phyloP scores from a whole-genome alignment of 2,888 invertebrate genomes.

The Callyntrura sp. region DNA sequence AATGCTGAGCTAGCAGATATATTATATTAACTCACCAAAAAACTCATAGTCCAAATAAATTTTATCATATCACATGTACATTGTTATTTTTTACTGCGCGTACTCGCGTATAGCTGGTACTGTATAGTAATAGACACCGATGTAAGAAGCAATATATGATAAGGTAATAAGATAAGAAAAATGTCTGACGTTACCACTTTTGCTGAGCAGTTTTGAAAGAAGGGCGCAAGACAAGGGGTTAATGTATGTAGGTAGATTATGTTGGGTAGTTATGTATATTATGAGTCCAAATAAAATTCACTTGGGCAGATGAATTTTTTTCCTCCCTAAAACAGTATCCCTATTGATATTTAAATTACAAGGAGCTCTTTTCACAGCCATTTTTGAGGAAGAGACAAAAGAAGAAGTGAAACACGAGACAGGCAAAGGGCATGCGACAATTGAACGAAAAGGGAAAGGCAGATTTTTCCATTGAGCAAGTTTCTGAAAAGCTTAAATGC shows the following conservation, averaged over 20 bases:
- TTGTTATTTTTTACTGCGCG: neutral
- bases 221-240: slow-evolving; percentile 3
- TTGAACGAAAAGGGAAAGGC: neutral
- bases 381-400: slow-evolving; percentile 16
- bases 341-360: slow-evolving; percentile 35
- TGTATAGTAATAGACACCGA: neutral
- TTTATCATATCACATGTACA: slow-evolving; percentile 23
- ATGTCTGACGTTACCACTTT: neutral
- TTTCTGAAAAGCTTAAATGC: neutral
- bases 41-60: slow-evolving; percentile 16
- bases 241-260: neutral
- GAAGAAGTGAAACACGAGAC: slow-evolving; percentile 41
- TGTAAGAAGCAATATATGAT: neutral
- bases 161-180: slow-evolving; percentile 25
- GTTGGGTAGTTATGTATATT: too few relatives aligned
- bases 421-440: slow-evolving; percentile 45
- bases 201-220: neutral
- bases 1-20: slow-evolving; percentile 54
- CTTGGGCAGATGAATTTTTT: slow-evolving; percentile 1
- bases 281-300: neutral
- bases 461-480: neutral
- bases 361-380: slow-evolving; percentile 8
- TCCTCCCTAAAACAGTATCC: neutral
- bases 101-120: neutral
- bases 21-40: slow-evolving; percentile 32